Percentiles rank a stretch among this genome's conserved stretches.
Conservation (phyloP, 2,797 vertebrate species). For the Setipinna tenuifilis region DNA sequence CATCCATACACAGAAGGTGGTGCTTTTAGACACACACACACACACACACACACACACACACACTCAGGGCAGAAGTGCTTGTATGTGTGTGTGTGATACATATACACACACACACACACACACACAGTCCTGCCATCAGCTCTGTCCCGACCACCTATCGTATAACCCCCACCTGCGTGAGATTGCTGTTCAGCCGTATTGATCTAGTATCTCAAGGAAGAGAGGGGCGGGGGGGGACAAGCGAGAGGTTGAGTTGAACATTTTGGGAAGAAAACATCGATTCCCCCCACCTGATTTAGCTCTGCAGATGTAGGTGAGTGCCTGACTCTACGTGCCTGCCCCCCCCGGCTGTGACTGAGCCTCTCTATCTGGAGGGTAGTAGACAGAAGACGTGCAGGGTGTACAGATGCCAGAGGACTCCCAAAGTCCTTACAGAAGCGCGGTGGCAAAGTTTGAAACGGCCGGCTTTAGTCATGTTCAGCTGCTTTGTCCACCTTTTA, state of each 20-base stretch:
- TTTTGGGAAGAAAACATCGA: neutral
- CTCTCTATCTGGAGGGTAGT: neutral
- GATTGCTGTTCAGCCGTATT: neutral
- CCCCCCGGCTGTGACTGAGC: neutral
- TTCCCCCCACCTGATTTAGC: neutral
- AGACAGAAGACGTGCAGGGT: neutral
- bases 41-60: conserved; percentile 14
- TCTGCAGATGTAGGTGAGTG: conserved; percentile 1
- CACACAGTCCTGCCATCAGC: neutral
- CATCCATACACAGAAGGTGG: neutral
- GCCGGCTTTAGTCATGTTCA: neutral
- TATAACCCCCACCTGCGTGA: neutral
- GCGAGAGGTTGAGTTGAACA: neutral
- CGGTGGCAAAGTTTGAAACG: neutral
- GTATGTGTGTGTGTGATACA: no score
- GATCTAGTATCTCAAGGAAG: neutral
- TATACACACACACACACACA: neutral
- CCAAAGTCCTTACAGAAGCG: neutral
- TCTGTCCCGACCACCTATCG: neutral
- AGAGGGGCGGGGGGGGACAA: neutral
- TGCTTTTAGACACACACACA: neutral
- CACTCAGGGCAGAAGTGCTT: no score
- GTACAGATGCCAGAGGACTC: no score
- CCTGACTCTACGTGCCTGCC: neutral
- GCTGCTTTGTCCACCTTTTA: neutral